Evolutionary conservation across 2,888 invertebrate genomes (phyloP), one percentile per base, ranked within the genome.

Genomic region (Yponomeuta malinellus): DNA sequence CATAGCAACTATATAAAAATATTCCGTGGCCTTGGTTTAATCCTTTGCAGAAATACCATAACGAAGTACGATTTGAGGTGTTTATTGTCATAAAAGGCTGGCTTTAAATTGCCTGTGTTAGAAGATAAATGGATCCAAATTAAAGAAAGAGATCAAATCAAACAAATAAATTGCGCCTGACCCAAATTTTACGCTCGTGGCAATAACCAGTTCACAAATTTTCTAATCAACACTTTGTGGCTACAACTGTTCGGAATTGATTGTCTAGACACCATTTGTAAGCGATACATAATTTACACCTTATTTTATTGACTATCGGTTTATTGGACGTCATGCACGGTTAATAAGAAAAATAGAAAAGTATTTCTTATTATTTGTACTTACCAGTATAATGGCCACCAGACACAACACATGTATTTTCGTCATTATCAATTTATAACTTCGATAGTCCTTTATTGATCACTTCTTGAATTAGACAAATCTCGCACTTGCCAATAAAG

Each of bases 401-500:
- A 59, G 15, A 59, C 12, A 15, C 52, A 59, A 5, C 52, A 8
- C 65, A 33, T 29, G 12, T 31, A 65, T 65, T 65, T 76, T 78
- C 78, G 76, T 76, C 88, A 90, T 89, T 78, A 79, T 84, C 73
- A 76, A 73, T 78, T 59, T 75, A 76, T 77, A 71, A 73, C 72
- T 72, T 74, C 15, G 33, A 72, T 74, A 65, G 64, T 59, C 76
- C 73, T 74, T 75, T 76, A 72, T 72, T 73, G 72, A 76, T 78
- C 81, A 82, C 81, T 86, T 85, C 87, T 86, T 88, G 80, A 73
- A 84, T 85, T 77, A 76, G 79, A 83, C 87, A 87, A 90, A 88
- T 73, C 72, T 29, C 66, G 75, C 78, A 63, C 83, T 90, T 87
- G 85, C 82, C 85, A 81, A 83, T 73, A 82, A 88, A 88, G 88